Base-by-base conservation (phyloP, 2,113 vertebrate species). In the Ctenomys sociabilis region DNA sequence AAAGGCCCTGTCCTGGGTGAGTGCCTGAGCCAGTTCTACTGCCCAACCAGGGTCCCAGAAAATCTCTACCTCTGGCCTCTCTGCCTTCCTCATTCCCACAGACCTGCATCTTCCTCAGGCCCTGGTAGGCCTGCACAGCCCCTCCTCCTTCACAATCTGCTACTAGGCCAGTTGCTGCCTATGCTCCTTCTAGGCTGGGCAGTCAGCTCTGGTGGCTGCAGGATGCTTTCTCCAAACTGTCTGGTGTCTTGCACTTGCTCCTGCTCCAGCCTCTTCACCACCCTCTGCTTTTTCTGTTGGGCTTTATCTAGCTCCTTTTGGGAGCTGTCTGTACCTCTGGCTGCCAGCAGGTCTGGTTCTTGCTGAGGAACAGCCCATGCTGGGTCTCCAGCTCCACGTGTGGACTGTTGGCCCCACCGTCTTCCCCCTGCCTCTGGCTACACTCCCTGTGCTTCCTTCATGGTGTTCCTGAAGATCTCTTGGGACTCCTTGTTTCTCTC, bases 61-160 rank as follows among this genome's bases (percentile, higher is more conserved):
- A 14, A 52, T 12, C 40, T 52, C 11, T 32, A 52, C 24, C 61
- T 49, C 64, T 49, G 32, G 30, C 26, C 12, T 52, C 28, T 87
- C 30, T 5, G 57, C 8, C 28, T 45, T 40, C 6, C 40, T 1
- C 14, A 57, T 61, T 64, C 86, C 87, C 75, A 30, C 19, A 82
- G 37, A 14, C 26, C 59, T 61, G 5, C 93, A 81, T 98, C 94
- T 98, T 97, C 98, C 99, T 99, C n/a, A 99, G 97, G 12, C 98
- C 97, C 28, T 99, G 98, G 95, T 99, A 99, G 43, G 99, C 99
- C 92, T 98, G 98, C 95, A 99, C 98, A 0, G 98, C 97, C 35
- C 99, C 98, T 99, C 99, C 96, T 99, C 99, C 85, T 98, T 98
- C 97, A 99, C 72, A 0, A 99, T 99, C 96, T 99, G 99, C 97